These are phyloP conservation scores for Apomyelois bistriatella DNA, from an alignment of 2,888 invertebrate genomes.

Conservation along the genomic window DNA sequence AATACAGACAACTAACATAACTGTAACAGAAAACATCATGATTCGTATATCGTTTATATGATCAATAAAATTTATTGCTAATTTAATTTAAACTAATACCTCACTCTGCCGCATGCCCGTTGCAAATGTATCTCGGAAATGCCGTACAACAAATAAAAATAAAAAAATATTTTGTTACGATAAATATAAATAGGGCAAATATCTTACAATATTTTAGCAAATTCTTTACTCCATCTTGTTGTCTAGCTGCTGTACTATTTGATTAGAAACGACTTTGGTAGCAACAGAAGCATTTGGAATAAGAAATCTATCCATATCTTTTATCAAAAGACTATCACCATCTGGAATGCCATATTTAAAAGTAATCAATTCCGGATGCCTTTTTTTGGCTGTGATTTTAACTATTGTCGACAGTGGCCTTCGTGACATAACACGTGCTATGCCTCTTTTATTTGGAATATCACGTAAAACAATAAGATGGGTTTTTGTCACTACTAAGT, in stretches of 20 bases:
- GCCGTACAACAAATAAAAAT: too few species aligned
- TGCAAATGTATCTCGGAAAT: too few species aligned
- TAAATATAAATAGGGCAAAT: neutral
- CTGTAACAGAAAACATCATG: too few species aligned
- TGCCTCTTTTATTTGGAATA: conserved; percentile 86
- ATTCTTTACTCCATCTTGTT: conserved; percentile 41
- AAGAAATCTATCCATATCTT: conserved; percentile 94
- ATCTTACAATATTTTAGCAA: conserved; percentile 14
- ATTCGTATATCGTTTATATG: too few species aligned
- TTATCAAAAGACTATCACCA: conserved; percentile 88
- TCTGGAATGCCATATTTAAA: conserved; percentile 96
- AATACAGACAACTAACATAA: too few species aligned
- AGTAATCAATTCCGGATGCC: conserved; percentile 96
- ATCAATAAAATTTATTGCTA: too few species aligned
- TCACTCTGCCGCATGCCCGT: too few species aligned
- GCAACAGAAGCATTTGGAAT: conserved; percentile 95
- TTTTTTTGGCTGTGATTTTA: conserved; percentile 97
- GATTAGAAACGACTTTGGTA: conserved; percentile 93
- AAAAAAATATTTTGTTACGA: neutral
- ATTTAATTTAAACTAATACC: too few species aligned
- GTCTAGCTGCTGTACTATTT: conserved; percentile 82
- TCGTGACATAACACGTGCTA: conserved; percentile 91
- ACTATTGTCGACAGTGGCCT: conserved; percentile 95
- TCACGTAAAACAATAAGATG: conserved; percentile 93
- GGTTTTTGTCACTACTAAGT: conserved; percentile 90